These are phyloP conservation scores for Apoda limacodes DNA, from an alignment of 2,888 invertebrate genomes.

Conservation along the genomic window DNA sequence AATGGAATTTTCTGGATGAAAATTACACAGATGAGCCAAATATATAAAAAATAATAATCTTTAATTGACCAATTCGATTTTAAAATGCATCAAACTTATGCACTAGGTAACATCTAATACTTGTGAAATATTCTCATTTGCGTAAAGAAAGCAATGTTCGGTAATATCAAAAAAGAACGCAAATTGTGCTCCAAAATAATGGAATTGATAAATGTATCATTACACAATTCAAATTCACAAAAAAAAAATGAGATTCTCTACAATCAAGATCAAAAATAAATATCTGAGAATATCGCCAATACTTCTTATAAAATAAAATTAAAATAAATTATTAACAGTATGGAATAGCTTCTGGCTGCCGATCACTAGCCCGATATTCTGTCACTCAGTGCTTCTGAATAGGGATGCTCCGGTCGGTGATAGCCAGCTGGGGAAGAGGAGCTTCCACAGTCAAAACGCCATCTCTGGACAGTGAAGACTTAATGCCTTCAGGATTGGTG, in stretches of 20 bases:
- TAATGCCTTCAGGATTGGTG: conserved; percentile 95
- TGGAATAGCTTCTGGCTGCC: conserved; percentile 59
- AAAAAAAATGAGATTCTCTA: conserved; percentile 60
- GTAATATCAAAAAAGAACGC: too few species aligned
- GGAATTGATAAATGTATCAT: too few species aligned
- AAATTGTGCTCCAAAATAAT: too few species aligned
- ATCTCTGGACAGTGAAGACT: conserved; percentile 95
- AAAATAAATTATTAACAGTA: conserved; percentile 65
- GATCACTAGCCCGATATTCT: conserved; percentile 27
- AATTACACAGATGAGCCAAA: too few species aligned
- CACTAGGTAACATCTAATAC: too few species aligned
- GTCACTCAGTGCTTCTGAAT: conserved; percentile 72
- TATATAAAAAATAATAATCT: too few species aligned
- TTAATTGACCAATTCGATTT: too few species aligned
- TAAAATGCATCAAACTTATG: too few species aligned
- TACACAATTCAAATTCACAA: too few species aligned
- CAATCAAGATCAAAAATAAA: conserved; percentile 54
- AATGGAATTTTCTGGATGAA: too few species aligned
- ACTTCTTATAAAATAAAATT: conserved; percentile 51
- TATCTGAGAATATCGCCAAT: conserved; percentile 47
- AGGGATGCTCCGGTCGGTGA: conserved; percentile 86
- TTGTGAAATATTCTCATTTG: too few species aligned
- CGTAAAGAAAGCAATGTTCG: too few species aligned
- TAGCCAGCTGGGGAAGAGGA: conserved; percentile 88
- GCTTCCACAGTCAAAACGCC: conserved; percentile 98